These are phyloP conservation scores for Andrena bicolor DNA, from an alignment of 2,888 invertebrate species.

Conservation along the genomic window DNA sequence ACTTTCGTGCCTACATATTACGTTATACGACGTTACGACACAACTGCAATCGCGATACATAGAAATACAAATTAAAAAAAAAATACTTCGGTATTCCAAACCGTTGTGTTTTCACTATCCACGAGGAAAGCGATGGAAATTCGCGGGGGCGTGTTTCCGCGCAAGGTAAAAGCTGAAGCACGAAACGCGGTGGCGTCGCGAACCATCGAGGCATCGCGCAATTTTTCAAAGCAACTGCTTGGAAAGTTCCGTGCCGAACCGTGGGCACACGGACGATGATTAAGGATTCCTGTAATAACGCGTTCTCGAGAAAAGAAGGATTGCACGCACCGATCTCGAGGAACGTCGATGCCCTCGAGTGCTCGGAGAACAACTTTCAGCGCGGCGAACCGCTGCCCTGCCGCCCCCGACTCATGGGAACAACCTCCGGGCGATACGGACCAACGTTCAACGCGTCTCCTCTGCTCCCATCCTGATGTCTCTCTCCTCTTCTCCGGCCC, in stretches of 20 bases:
- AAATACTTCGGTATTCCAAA: too few species aligned
- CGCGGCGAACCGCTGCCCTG: constrained; percentile 65
- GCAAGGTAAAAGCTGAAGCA: neutral
- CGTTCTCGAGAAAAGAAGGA: constrained; percentile 63
- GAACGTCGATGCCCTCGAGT: constrained; percentile 69
- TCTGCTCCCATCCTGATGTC: neutral
- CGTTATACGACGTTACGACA: neutral
- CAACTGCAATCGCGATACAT: too few species aligned
- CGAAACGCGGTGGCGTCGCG: neutral
- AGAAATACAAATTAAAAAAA: too few species aligned
- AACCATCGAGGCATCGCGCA: neutral
- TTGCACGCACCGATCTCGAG: constrained; percentile 72
- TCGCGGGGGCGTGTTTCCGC: neutral
- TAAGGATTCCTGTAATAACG: constrained; percentile 74
- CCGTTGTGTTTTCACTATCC: too few species aligned
- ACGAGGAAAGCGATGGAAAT: neutral
- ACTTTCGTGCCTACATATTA: neutral
- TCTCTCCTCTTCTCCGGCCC: neutral
- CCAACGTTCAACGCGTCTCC: constrained; percentile 34
- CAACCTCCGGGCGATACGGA: constrained; percentile 74
- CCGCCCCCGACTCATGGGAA: constrained; percentile 83
- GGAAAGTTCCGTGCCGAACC: constrained; percentile 8
- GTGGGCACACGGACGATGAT: constrained; percentile 54
- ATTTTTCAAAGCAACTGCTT: constrained; percentile 24
- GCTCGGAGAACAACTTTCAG: constrained; percentile 62